Evolutionary conservation across 1,140 invertebrate genomes (phyloP), one percentile per base, ranked within the genome.

Genomic region (Argopecten irradians): DNA sequence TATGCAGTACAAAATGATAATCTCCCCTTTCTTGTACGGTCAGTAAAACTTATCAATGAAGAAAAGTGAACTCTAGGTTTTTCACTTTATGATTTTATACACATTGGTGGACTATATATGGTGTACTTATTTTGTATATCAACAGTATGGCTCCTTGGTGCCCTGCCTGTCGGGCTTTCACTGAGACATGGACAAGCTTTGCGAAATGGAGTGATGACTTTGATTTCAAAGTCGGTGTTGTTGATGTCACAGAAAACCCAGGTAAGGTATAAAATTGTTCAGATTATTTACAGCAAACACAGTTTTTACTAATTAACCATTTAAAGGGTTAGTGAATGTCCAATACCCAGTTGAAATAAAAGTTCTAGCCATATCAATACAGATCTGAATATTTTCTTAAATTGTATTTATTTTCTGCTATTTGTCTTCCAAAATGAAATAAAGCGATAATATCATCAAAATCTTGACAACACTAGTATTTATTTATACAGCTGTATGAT

Each of bases 71-170:
- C 19, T 32, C 83, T 28, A 84, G n/a, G 13, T 14, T 55, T 14
- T 55, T 14, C n/a, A 55, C n/a, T 14, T 55, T 14, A 13, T 55
- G n/a, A 14, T 14, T 55, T 82, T 8, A 82, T 28, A 82, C 19
- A 85, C 39, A 13, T 22, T 39, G 28, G 83, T 88, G 82, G 41
- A 41, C 82, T 71, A 22, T 85, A 22, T 35, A 84, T 34, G 36
- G 84, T 83, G 34, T 28, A 85, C 22, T 84, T 85, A 13, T 92
- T 85, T 35, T 83, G 82, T 89, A 85, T 46, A 89, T 33, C 95
- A 96, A 84, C 93, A 99, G 98, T 94, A 99, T 98, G 97, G 99
- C 99, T 13, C 99, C 99, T 22, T 99, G 99, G 99, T 99, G 99
- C 96, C 99, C 99, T 11, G 99, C 99, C 0, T 99, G 99, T 95